phyloP scores from a whole-genome alignment of 2,888 invertebrate genomes.

The Germaria angustata region DNA sequence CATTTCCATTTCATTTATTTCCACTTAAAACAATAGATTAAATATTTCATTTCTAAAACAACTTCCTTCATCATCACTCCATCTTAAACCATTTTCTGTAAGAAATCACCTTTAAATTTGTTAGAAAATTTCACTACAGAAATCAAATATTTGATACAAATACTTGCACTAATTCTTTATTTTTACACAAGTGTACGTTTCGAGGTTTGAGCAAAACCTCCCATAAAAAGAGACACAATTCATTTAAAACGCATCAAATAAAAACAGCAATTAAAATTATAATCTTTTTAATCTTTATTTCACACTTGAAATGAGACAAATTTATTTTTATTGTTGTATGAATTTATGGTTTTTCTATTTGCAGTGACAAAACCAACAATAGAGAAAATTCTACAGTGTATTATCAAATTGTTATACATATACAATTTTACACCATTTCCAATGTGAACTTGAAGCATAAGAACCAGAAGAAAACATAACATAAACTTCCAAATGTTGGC shows the following conservation, averaged over 20 bases:
- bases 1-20: too few species aligned
- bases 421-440: conserved; percentile 48
- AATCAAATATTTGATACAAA: neutral
- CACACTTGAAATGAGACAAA: conserved; percentile 63
- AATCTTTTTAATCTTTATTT: conserved; percentile 56
- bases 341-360: neutral
- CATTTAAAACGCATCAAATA: conserved; percentile 59
- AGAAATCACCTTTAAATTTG: conserved; percentile 42
- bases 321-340: conserved; percentile 24
- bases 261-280: conserved; percentile 27
- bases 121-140: neutral
- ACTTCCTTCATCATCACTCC: too few species aligned
- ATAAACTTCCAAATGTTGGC: neutral
- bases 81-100: too few species aligned
- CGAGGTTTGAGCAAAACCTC: neutral
- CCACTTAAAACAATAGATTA: too few species aligned
- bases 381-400: neutral
- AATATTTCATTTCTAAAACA: too few species aligned
- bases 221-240: conserved; percentile 17
- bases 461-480: too few species aligned
- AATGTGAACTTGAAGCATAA: neutral
- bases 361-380: conserved; percentile 11
- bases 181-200: conserved; percentile 19
- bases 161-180: neutral
- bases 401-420: neutral